Evolutionary conservation across 2,888 invertebrate genomes (phyloP).

Genomic region (Eupelmus urozonus): DNA sequence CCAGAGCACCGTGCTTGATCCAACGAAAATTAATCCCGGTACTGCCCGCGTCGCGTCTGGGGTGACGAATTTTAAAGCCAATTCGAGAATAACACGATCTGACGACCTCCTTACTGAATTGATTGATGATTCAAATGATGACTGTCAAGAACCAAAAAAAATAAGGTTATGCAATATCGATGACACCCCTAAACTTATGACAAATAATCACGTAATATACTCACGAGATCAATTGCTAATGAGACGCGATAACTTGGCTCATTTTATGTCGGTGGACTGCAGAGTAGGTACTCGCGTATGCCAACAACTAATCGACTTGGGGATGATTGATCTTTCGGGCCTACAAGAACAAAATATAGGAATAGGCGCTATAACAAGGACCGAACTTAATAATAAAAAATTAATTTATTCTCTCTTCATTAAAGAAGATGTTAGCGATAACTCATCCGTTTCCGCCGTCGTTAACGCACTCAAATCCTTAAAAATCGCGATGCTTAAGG

Average conservation of each 20-base stretch:
- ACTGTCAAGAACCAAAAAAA: no score
- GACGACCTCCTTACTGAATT: no score
- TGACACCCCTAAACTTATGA: no score
- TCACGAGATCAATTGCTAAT: slow-evolving; percentile 9
- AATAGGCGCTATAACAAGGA: not conserved
- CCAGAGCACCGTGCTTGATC: no score
- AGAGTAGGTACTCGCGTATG: not conserved
- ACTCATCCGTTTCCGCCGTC: not conserved
- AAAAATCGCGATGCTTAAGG: not conserved
- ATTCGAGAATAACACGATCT: no score
- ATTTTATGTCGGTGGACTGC: slow-evolving; percentile 27
- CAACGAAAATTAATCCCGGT: no score
- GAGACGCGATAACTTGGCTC: slow-evolving; percentile 16
- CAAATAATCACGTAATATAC: not conserved
- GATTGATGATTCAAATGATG: no score
- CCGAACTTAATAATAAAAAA: not conserved
- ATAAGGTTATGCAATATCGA: no score
- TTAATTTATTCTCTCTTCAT: not conserved
- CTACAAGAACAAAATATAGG: not conserved
- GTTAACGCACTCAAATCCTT: not conserved
- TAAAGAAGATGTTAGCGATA: slow-evolving; percentile 13
- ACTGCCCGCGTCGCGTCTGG: no score
- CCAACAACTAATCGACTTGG: not conserved
- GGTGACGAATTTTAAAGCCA: no score
- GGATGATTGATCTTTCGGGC: not conserved